Evolutionary conservation across 2,888 invertebrate genomes (phyloP).

Genomic region (Timandra comae): DNA sequence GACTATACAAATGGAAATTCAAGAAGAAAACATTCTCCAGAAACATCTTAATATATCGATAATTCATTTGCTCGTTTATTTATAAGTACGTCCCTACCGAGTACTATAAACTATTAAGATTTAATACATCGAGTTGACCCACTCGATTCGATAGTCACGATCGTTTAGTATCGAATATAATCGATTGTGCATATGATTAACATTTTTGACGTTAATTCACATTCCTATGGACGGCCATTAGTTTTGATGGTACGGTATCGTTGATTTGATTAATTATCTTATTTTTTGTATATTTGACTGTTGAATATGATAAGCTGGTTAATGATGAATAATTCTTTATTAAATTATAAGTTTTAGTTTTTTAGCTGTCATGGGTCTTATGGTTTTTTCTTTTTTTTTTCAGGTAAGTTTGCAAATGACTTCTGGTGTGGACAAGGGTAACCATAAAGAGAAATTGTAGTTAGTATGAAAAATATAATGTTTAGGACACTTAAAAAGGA

Average conservation of each 20-base stretch:
- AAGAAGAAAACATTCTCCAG: constrained; percentile 3
- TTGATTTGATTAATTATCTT: constrained; percentile 7
- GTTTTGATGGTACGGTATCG: constrained; percentile 1
- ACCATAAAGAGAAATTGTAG: too few relatives aligned
- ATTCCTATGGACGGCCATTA: constrained; percentile 2
- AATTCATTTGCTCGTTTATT: constrained; percentile 27
- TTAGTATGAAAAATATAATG: too few relatives aligned
- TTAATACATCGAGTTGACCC: constrained; percentile 59
- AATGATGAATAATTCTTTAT: too few relatives aligned
- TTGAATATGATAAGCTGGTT: background rate
- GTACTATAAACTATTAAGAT: constrained; percentile 38
- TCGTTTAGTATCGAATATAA: constrained; percentile 17
- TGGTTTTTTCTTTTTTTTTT: constrained; percentile 22
- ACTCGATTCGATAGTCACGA: constrained; percentile 60
- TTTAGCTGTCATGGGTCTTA: constrained; percentile 2
- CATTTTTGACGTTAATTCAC: constrained; percentile 7
- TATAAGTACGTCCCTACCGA: constrained; percentile 27
- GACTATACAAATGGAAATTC: too few relatives aligned
- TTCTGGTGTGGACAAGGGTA: too few relatives aligned
- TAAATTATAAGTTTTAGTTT: too few relatives aligned
- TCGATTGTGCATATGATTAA: constrained; percentile 14
- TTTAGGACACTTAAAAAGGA: too few relatives aligned
- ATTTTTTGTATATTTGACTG: too few relatives aligned
- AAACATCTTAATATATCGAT: constrained; percentile 32
- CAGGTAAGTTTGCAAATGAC: constrained; percentile 40